Evolutionary conservation across 1,140 invertebrate species (phyloP).

Genomic region (Ceratina japonica): DNA sequence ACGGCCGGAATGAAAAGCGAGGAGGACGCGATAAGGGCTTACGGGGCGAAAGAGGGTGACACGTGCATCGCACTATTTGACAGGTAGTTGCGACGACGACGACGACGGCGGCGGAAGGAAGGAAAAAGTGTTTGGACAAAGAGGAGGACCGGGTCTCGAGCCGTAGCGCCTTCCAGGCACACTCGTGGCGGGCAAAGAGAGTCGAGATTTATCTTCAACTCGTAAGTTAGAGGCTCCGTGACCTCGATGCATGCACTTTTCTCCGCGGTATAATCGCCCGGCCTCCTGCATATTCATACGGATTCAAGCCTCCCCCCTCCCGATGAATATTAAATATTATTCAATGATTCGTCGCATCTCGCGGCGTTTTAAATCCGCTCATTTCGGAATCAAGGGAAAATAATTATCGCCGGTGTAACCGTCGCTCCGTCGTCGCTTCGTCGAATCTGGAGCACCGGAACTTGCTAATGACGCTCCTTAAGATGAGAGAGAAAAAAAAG

Average conservation of each 20-base stretch:
- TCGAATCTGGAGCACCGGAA: neutral
- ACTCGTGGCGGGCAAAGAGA: slow-evolving; percentile 39
- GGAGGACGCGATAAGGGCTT: slow-evolving; percentile 3
- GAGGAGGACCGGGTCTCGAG: neutral
- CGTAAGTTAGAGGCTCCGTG: slow-evolving; percentile 25
- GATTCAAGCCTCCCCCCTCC: neutral
- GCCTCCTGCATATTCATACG: slow-evolving; percentile 38
- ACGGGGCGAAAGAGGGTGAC: neutral
- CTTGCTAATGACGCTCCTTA: neutral
- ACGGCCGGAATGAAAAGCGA: slow-evolving; percentile 19
- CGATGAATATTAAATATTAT: slow-evolving; percentile 44
- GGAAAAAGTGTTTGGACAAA: slow-evolving; percentile 25
- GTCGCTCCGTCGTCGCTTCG: neutral
- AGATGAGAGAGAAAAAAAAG: neutral
- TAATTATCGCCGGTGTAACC: slow-evolving; percentile 16
- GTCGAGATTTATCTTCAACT: slow-evolving; percentile 54
- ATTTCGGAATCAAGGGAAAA: neutral
- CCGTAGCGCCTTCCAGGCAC: slow-evolving; percentile 19
- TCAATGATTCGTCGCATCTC: slow-evolving; percentile 19
- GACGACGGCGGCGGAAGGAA: neutral
- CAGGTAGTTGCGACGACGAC: neutral
- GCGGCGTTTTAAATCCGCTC: slow-evolving; percentile 6
- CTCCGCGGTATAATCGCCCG: neutral
- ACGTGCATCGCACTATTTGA: slow-evolving; percentile 9
- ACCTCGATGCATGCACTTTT: slow-evolving; percentile 21